phyloP scores from a whole-genome alignment of 1,140 invertebrate species.

The Heliconius hewitsoni region DNA sequence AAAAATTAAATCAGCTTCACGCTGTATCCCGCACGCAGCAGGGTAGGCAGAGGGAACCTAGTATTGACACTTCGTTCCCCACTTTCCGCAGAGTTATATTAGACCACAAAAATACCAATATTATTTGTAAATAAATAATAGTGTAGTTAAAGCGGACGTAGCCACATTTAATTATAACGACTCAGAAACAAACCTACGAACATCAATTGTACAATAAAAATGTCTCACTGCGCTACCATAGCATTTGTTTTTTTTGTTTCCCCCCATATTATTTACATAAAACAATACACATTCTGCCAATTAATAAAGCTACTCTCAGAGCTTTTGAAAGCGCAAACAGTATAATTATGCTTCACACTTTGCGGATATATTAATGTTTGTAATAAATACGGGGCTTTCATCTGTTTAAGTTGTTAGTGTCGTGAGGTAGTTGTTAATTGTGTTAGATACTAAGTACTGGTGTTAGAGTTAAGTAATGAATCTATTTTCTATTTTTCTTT shows the following conservation, averaged over 20 bases:
- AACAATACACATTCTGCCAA: not conserved
- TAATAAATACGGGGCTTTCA: slow-evolving; percentile 49
- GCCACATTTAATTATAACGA: too few species aligned
- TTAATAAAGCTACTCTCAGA: slow-evolving; percentile 11
- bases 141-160: too few species aligned
- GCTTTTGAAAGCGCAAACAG: slow-evolving; percentile 41
- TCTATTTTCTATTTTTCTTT: not conserved
- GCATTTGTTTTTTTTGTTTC: not conserved
- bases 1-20: too few species aligned
- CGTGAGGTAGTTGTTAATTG: slow-evolving; percentile 11
- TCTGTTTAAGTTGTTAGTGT: slow-evolving; percentile 46
- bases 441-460: not conserved
- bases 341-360: slow-evolving; percentile 50
- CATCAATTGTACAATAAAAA: not conserved
- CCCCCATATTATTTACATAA: not conserved
- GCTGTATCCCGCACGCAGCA: too few species aligned
- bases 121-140: too few species aligned
- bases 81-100: too few species aligned
- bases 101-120: too few species aligned
- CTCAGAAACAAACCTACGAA: not conserved
- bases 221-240: not conserved
- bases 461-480: not conserved
- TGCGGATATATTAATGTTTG: slow-evolving; percentile 47
- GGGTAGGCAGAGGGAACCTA: too few species aligned
- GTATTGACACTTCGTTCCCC: too few species aligned